Base-by-base conservation (phyloP, 2,888 invertebrate species). In the Sepioteuthis lessoniana region DNA sequence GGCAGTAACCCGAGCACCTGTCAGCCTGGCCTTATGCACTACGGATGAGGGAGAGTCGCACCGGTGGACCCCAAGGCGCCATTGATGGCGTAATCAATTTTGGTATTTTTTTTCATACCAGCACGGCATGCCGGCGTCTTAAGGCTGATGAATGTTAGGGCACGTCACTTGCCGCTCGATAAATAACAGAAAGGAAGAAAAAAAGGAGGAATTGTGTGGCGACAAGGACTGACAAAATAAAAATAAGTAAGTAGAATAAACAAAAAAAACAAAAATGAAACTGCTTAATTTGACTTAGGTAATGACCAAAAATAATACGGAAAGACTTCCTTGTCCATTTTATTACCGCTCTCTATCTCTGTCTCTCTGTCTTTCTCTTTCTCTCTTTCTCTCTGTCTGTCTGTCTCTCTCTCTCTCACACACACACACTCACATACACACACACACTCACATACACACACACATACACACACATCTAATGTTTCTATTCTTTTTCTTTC, bases 1-100 rank as follows among this genome's bases (percentile, higher is more conserved):
- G 76, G n/a, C 76, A 76, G 76, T 76, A 76, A 76, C n/a, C 76
- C n/a, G 76, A 76, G 76, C n/a, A 76, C 76, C 76, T 76, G 76
- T 35, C 76, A 76, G n/a, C n/a, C n/a, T n/a, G 76, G 19, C 76
- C 76, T 35, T 76, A 76, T 35, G 76, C 76, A 76, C 76, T 35
- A 76, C 76, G 76, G 76, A 76, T 76, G n/a, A 76, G n/a, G 76
- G n/a, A 35, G 76, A n/a, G 76, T 76, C 76, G 76, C 76, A 76
- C 76, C 76, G 76, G 76, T 76, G 76, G 76, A 76, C 76, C 76
- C 76, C 76, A 16, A 76, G 76, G 76, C 76, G 16, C 16, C 76
- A 76, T n/a, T 76, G 76, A 76, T 76, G 76, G 76, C 76, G n/a
- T 35, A 76, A 76, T 76, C n/a, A 76, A 76, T 76, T 76, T 76